Conservation (phyloP, 2,113 vertebrate genomes). For the Salvelinus alpinus region DNA sequence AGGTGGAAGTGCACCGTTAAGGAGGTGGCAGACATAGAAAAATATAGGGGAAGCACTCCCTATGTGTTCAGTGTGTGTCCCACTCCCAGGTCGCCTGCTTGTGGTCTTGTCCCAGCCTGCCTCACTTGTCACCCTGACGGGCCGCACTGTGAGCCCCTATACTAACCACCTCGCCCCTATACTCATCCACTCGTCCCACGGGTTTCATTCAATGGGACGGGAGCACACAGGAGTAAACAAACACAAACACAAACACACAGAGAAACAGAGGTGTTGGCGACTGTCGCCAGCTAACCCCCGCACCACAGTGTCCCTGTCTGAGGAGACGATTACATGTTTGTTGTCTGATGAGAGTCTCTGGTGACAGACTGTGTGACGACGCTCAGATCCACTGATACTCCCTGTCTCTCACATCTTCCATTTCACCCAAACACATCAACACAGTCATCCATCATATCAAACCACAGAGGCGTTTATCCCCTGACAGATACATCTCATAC, state of each 20-base stretch:
- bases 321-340: conserved; percentile 20
- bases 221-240: not conserved
- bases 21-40: no score
- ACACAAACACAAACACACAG: conserved; percentile 20
- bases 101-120: conserved; percentile 38
- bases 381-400: conserved; percentile 5
- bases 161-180: conserved; percentile 30
- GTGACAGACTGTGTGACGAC: not conserved
- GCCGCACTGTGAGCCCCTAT: conserved; percentile 39
- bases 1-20: no score
- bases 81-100: not conserved
- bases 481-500: not conserved
- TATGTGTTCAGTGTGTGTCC: conserved; percentile 6
- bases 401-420: not conserved
- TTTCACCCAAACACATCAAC: conserved; percentile 13
- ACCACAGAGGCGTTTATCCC: not conserved
- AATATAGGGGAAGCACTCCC: not conserved
- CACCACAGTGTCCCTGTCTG: conserved; percentile 8
- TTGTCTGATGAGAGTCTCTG: not conserved
- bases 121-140: conserved; percentile 11
- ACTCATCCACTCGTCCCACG: conserved; percentile 38
- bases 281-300: conserved; percentile 23
- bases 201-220: conserved; percentile 34
- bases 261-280: not conserved
- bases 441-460: conserved; percentile 8